A percentile compares a stretch with the other conserved stretches of the same genome.
Evolutionary conservation across 2,888 invertebrate genomes (phyloP).

Genomic region (Drosophila nr. fundita): DNA sequence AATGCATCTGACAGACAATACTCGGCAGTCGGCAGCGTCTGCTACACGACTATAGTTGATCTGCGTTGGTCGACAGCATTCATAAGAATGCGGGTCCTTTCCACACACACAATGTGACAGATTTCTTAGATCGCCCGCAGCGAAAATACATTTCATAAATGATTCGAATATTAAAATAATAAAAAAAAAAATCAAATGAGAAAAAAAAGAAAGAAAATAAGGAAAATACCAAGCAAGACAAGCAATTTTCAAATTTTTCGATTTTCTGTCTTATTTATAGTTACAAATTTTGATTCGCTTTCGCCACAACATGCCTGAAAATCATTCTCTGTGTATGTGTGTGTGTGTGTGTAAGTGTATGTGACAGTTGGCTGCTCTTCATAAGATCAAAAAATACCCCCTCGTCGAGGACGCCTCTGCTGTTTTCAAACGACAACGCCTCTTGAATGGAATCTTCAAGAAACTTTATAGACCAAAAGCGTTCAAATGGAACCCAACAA

Average conservation of each 20-base stretch:
- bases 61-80: slow-evolving; percentile 40
- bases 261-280: slow-evolving; percentile 72
- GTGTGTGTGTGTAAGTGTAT: neutral
- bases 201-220: slow-evolving; percentile 21
- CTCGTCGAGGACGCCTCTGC: slow-evolving; percentile 33
- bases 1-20: slow-evolving; percentile 45
- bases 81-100: slow-evolving; percentile 58
- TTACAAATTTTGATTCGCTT: slow-evolving; percentile 67
- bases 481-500: slow-evolving; percentile 14
- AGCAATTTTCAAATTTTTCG: slow-evolving; percentile 57
- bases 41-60: slow-evolving; percentile 23
- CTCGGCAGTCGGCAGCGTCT: neutral
- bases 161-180: slow-evolving; percentile 60
- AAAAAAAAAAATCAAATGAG: slow-evolving; percentile 32
- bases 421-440: slow-evolving; percentile 33
- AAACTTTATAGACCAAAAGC: slow-evolving; percentile 55
- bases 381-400: slow-evolving; percentile 10
- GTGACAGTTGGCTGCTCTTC: slow-evolving; percentile 2
- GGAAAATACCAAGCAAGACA: slow-evolving; percentile 55
- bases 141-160: slow-evolving; percentile 68
- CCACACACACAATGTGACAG: slow-evolving; percentile 48
- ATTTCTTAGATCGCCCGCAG: slow-evolving; percentile 47
- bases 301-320: slow-evolving; percentile 57
- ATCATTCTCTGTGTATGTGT: neutral
- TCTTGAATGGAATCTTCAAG: slow-evolving; percentile 50